Conservation (phyloP, 2,888 invertebrate species). For the Aspidapion aeneum region DNA sequence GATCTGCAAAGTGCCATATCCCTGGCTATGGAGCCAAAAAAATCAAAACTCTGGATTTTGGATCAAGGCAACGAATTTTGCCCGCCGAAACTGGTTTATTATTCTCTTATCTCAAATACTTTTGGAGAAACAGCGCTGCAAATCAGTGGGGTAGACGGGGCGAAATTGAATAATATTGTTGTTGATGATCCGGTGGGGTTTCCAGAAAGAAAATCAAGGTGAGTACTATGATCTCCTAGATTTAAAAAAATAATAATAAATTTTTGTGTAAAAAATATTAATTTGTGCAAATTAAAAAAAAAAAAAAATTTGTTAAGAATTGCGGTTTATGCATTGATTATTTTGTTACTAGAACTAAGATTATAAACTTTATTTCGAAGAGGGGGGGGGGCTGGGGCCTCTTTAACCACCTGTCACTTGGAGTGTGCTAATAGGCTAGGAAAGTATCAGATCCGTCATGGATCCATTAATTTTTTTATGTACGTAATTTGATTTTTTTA, state of each 20-base stretch:
- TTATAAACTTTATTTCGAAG: too few relatives aligned
- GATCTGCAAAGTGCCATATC: slow-evolving; percentile 44
- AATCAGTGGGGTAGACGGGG: slow-evolving; percentile 29
- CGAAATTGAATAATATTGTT: slow-evolving; percentile 38
- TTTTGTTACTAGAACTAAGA: too few relatives aligned
- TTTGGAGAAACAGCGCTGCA: slow-evolving; percentile 29
- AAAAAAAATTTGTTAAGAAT: too few relatives aligned
- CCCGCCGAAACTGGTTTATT: slow-evolving; percentile 46
- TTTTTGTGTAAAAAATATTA: too few relatives aligned
- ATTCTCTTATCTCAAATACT: slow-evolving; percentile 42
- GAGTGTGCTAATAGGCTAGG: background rate
- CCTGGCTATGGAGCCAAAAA: slow-evolving; percentile 43
- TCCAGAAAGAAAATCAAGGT: too few relatives aligned
- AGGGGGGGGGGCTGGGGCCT: background rate
- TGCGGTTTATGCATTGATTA: too few relatives aligned
- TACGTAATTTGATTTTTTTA: too few relatives aligned
- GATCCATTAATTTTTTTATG: too few relatives aligned
- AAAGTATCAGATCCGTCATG: too few relatives aligned
- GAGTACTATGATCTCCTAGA: too few relatives aligned
- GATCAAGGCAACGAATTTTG: slow-evolving; percentile 45
- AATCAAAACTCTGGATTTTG: slow-evolving; percentile 48
- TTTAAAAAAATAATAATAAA: too few relatives aligned
- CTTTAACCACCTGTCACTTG: background rate
- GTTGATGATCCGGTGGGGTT: slow-evolving; percentile 30
- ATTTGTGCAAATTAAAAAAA: background rate